Evolutionary conservation across 2,888 invertebrate genomes (phyloP).

Genomic region (Melitaea athalia): DNA sequence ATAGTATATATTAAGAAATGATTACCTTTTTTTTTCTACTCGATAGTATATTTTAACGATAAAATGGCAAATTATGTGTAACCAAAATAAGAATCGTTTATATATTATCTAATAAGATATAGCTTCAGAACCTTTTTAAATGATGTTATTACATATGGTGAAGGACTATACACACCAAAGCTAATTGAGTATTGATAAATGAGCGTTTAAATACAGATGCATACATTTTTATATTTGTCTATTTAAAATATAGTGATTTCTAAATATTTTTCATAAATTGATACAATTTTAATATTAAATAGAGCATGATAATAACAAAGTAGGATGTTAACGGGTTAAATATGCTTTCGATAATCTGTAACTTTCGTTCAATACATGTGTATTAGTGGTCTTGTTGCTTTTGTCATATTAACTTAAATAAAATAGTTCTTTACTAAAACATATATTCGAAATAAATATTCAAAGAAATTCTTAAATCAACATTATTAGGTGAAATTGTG

Average conservation of each 20-base stretch:
- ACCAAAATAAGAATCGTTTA: constrained; percentile 33
- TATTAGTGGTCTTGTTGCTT: constrained; percentile 58
- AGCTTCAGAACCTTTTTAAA: constrained; percentile 36
- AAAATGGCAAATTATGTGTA: constrained; percentile 25
- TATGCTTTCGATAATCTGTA: constrained; percentile 65
- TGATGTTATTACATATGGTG: constrained; percentile 30
- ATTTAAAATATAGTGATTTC: constrained; percentile 44
- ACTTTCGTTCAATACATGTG: constrained; percentile 50
- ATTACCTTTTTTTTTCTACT: constrained; percentile 40
- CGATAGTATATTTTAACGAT: constrained; percentile 37
- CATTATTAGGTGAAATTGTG: constrained; percentile 22
- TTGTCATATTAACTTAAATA: constrained; percentile 48
- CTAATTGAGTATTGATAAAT: constrained; percentile 25
- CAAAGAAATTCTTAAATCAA: constrained; percentile 56
- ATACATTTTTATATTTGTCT: constrained; percentile 49
- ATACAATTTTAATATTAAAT: constrained; percentile 43
- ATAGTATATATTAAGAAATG: constrained; percentile 33
- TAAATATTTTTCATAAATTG: constrained; percentile 55
- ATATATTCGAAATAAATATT: constrained; percentile 47
- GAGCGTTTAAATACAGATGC: constrained; percentile 41
- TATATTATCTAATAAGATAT: constrained; percentile 31
- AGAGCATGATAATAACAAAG: constrained; percentile 52
- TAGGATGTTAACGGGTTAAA: constrained; percentile 49
- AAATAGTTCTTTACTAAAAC: constrained; percentile 54
- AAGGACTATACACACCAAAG: constrained; percentile 41